Percentiles rank a stretch among this genome's conserved stretches.
Evolutionary conservation across 2,113 vertebrate genomes (phyloP).

Genomic region (Cochlearius cochlearius): DNA sequence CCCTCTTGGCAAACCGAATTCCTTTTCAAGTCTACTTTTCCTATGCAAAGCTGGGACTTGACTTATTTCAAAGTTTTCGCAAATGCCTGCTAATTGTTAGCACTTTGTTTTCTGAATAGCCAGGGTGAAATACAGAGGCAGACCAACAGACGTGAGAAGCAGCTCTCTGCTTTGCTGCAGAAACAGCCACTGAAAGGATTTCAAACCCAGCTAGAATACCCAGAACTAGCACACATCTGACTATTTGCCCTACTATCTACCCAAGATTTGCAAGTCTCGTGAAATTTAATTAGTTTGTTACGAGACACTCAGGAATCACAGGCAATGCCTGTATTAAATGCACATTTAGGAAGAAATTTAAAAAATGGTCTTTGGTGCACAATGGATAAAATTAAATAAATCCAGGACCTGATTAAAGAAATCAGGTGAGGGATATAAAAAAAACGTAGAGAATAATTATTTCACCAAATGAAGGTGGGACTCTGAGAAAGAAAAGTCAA

Average conservation of each 20-base stretch:
- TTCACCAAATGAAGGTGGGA: background rate
- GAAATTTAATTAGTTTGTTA: background rate
- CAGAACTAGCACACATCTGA: background rate
- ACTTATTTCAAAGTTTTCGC: background rate
- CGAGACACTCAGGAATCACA: background rate
- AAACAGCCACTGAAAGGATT: background rate
- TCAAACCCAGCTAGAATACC: background rate
- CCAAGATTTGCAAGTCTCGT: background rate
- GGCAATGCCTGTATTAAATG: background rate
- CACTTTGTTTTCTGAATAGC: background rate
- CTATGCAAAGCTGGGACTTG: background rate
- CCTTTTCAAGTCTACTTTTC: background rate
- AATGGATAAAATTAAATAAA: background rate
- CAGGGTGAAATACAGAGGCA: background rate
- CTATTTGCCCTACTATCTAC: background rate
- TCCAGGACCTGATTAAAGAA: background rate
- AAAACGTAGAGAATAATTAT: background rate
- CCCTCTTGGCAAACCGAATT: background rate
- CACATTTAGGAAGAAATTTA: background rate
- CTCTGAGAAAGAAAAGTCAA: background rate
- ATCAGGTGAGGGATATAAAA: background rate
- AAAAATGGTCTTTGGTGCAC: rapidly evolving
- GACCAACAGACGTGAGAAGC: background rate
- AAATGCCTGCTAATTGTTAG: background rate
- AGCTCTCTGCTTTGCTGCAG: background rate